Evolutionary conservation across 2,888 invertebrate genomes (phyloP).

Genomic region (Tetropium fuscum): DNA sequence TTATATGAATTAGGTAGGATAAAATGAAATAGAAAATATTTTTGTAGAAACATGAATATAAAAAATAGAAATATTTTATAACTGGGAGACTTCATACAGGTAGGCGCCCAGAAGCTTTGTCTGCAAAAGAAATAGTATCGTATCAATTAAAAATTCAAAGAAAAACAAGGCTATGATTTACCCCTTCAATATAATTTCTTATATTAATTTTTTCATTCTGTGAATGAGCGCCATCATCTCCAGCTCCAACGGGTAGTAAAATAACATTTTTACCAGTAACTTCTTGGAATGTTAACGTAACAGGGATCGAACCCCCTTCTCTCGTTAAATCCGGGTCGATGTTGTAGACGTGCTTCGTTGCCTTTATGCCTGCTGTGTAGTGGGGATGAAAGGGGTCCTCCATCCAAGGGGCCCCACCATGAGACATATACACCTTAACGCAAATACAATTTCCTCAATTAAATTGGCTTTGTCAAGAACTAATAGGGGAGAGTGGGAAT

Average conservation of each 20-base stretch:
- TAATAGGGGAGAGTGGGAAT: too few species aligned
- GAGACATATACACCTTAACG: constrained; percentile 52
- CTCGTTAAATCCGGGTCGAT: constrained; percentile 94
- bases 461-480: too few species aligned
- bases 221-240: constrained; percentile 98
- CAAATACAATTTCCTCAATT: too few species aligned
- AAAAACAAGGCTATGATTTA: too few species aligned
- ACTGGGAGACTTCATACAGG: constrained; percentile 19
- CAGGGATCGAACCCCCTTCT: constrained; percentile 98
- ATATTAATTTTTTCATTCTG: constrained; percentile 97
- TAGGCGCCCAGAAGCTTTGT: constrained; percentile 22
- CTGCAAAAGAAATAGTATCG: constrained; percentile 9
- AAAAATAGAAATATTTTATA: too few species aligned
- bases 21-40: too few species aligned
- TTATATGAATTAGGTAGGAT: too few species aligned
- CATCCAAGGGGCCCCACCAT: constrained; percentile 91
- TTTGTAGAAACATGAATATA: too few species aligned
- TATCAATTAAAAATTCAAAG: background rate
- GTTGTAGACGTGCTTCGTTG: constrained; percentile 86
- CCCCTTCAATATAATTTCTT: constrained; percentile 91
- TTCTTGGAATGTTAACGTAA: constrained; percentile 93
- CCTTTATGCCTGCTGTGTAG: constrained; percentile 88
- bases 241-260: constrained; percentile 93
- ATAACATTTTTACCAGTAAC: constrained; percentile 94
- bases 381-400: constrained; percentile 93